A percentile compares a stretch with the other conserved stretches of the same genome.
phyloP scores from a whole-genome alignment of 2,888 invertebrate genomes.

The Perizoma affinitatum region DNA sequence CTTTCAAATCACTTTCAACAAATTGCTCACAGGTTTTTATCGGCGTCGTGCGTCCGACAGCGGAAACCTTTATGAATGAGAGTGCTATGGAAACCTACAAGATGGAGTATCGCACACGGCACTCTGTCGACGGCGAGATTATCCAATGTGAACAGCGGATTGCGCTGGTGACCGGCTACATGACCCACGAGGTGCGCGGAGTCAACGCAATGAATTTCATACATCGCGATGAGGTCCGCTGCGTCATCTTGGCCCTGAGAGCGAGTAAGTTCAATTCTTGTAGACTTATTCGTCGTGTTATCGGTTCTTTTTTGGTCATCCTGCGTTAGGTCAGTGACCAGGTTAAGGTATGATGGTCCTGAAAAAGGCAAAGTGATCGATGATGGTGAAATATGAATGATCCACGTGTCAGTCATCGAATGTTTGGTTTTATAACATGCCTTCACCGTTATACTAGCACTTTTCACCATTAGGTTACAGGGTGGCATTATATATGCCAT shows the following conservation, averaged over 20 bases:
- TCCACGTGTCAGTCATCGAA: too few relatives aligned
- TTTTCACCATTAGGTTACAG: too few relatives aligned
- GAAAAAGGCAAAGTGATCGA: too few relatives aligned
- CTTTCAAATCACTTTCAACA: slow-evolving; percentile 17
- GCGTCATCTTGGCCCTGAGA: slow-evolving; percentile 92
- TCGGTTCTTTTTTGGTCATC: too few relatives aligned
- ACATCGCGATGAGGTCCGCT: slow-evolving; percentile 93
- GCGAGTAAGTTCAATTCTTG: slow-evolving; percentile 83
- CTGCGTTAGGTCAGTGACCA: too few relatives aligned
- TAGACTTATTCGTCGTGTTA: too few relatives aligned
- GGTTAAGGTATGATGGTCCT: too few relatives aligned
- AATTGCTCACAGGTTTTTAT: slow-evolving; percentile 79
- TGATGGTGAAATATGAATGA: too few relatives aligned
- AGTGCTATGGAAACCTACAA: slow-evolving; percentile 68
- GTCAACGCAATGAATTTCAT: slow-evolving; percentile 94
- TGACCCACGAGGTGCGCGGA: slow-evolving; percentile 94
- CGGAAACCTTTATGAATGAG: slow-evolving; percentile 82
- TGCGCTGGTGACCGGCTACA: slow-evolving; percentile 94
- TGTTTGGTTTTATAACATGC: too few relatives aligned
- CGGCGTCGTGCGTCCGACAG: slow-evolving; percentile 87
- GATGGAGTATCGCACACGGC: slow-evolving; percentile 94
- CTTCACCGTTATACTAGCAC: too few relatives aligned
- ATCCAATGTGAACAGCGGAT: slow-evolving; percentile 95
- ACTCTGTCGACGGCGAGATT: slow-evolving; percentile 93
- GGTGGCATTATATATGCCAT: too few relatives aligned